phyloP scores from a whole-genome alignment of 2,888 invertebrate genomes.

The Eumacrocentrus americanus region DNA sequence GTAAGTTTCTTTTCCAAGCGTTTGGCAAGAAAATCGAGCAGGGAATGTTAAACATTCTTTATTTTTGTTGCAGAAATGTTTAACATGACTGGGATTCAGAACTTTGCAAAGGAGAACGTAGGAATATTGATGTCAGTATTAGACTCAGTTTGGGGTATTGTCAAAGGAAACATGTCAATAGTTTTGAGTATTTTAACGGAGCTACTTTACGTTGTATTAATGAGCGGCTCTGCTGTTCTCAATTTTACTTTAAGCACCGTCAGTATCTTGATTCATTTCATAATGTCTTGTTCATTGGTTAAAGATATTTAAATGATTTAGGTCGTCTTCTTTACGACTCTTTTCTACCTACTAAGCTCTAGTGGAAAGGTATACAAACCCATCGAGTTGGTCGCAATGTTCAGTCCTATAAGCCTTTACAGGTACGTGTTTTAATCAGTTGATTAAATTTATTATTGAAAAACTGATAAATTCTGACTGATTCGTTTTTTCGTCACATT shows the following conservation, averaged over 20 bases:
- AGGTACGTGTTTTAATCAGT: conserved; percentile 51
- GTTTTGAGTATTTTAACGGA: conserved; percentile 84
- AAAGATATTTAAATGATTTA: conserved; percentile 55
- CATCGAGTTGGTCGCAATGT: conserved; percentile 81
- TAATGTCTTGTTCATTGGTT: background rate
- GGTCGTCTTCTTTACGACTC: conserved; percentile 95
- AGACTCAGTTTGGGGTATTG: conserved; percentile 85
- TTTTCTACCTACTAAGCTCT: conserved; percentile 92
- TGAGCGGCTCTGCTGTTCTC: conserved; percentile 88
- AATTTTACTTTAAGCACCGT: conserved; percentile 87
- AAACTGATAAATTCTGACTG: too few species aligned
- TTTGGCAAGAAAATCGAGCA: too few species aligned
- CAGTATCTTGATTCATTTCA: conserved; percentile 48
- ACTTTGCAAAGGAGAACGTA: conserved; percentile 88
- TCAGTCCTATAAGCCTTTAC: conserved; percentile 78
- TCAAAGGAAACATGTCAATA: conserved; percentile 91
- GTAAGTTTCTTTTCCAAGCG: conserved; percentile 64
- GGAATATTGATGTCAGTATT: conserved; percentile 86
- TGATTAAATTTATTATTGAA: background rate
- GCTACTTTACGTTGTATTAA: conserved; percentile 84
- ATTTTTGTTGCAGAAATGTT: conserved; percentile 67
- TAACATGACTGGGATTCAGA: conserved; percentile 75
- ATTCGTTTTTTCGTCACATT: conserved; percentile 10
- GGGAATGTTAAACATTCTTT: too few species aligned
- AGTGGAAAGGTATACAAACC: conserved; percentile 90